phyloP scores from a whole-genome alignment of 1,140 invertebrate species.

The Littorina saxatilis region DNA sequence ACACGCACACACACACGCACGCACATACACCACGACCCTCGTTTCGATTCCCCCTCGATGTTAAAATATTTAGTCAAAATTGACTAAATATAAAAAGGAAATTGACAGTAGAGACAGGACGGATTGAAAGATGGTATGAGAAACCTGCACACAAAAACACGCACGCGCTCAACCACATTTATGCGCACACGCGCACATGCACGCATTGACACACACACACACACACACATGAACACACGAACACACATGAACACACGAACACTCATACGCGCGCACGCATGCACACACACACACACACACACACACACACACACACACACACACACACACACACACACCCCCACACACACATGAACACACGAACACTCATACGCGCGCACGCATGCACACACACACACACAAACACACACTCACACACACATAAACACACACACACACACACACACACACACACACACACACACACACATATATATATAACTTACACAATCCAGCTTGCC shows the following conservation, averaged over 20 bases:
- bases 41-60: no score
- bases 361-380: neutral
- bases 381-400: conserved; percentile 3
- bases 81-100: no score
- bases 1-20: no score
- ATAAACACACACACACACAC: neutral
- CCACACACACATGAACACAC: neutral
- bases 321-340: neutral
- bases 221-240: neutral
- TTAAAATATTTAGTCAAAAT: no score
- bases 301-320: conserved; percentile 7
- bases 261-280: neutral
- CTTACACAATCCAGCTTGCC: no score
- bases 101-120: no score
- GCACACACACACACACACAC: neutral
- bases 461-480: no score
- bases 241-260: no score
- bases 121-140: no score
- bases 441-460: neutral
- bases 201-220: neutral
- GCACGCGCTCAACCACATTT: neutral
- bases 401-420: neutral
- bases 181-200: neutral
- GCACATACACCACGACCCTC: no score
- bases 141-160: neutral